Percentiles rank a stretch among this genome's conserved stretches.
Evolutionary conservation across 2,797 vertebrate genomes (phyloP).

Genomic region (Myotis daubentonii): DNA sequence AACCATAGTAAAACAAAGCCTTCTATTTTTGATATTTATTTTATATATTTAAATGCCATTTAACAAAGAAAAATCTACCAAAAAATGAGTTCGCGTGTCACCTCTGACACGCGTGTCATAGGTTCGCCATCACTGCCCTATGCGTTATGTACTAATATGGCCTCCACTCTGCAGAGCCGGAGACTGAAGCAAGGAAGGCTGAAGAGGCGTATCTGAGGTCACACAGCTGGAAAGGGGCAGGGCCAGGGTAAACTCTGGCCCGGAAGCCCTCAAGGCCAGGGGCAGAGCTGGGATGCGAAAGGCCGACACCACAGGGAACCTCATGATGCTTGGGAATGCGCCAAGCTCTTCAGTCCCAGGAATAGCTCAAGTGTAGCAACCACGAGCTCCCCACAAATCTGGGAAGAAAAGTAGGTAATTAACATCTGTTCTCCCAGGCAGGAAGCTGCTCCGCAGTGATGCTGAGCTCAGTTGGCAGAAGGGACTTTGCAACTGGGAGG

Average conservation of each 20-base stretch:
- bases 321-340: background rate
- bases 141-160: too few relatives aligned
- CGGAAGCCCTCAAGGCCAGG: fast-evolving
- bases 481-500: background rate
- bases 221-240: background rate
- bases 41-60: too few relatives aligned
- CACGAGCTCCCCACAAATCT: background rate
- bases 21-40: too few relatives aligned
- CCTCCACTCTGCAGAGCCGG: background rate
- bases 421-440: background rate
- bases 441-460: background rate
- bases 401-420: background rate
- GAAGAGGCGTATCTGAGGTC: background rate
- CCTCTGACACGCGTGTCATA: too few relatives aligned
- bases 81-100: too few relatives aligned
- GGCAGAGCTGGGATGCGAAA: fast-evolving
- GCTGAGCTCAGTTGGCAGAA: background rate
- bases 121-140: too few relatives aligned
- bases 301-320: fast-evolving
- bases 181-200: background rate
- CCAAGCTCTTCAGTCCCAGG: background rate
- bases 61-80: too few relatives aligned
- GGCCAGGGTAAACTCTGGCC: background rate
- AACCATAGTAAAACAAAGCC: too few relatives aligned
- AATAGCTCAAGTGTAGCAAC: background rate